phyloP scores from a whole-genome alignment of 1,140 invertebrate species.

The Megalonaias nervosa region DNA sequence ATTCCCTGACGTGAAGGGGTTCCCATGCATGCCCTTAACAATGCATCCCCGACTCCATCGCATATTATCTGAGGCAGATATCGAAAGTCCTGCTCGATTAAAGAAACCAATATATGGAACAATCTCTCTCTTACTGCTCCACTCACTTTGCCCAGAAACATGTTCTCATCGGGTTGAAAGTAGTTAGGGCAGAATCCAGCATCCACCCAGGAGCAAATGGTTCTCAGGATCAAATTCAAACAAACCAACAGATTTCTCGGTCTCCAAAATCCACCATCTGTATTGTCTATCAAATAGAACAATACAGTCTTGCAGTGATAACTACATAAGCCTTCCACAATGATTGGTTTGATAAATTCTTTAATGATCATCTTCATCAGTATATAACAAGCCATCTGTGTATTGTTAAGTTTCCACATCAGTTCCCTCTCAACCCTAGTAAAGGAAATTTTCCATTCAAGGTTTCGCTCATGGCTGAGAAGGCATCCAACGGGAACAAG shows the following conservation, averaged over 20 bases:
- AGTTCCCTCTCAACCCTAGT: conserved; percentile 1
- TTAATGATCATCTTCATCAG: conserved; percentile 16
- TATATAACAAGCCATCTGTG: conserved; percentile 6
- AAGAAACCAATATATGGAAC: too few species aligned
- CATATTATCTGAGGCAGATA: too few species aligned
- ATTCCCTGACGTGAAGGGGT: too few species aligned
- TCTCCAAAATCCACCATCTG: neutral
- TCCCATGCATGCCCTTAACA: too few species aligned
- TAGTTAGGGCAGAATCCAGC: neutral
- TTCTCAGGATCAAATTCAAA: neutral
- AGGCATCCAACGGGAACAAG: conserved; percentile 7
- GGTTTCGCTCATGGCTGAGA: neutral
- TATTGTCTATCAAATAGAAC: too few species aligned
- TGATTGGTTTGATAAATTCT: neutral
- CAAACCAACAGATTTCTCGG: neutral
- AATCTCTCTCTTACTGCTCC: too few species aligned
- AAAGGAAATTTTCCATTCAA: conserved; percentile 16
- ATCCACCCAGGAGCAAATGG: too few species aligned
- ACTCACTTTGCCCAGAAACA: too few species aligned
- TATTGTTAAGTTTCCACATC: conserved; percentile 16
- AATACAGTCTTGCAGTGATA: conserved; percentile 17
- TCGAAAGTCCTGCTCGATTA: too few species aligned
- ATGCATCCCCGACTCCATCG: too few species aligned
- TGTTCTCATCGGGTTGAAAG: neutral
- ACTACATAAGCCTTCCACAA: neutral